phyloP scores from a whole-genome alignment of 1,140 invertebrate genomes.

The Diprion similis region DNA sequence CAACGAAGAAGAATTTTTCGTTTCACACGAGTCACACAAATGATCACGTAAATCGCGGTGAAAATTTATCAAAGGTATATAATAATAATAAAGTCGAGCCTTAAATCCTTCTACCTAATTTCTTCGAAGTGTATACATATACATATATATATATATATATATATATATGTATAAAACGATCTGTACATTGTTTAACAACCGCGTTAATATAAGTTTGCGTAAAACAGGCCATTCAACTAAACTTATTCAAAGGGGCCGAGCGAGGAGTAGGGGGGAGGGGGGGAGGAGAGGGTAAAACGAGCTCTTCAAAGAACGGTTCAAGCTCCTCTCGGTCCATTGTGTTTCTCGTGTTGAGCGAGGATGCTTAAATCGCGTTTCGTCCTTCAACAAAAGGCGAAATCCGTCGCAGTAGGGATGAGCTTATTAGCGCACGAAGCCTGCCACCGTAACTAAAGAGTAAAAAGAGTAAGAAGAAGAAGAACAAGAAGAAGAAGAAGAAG shows the following conservation, averaged over 20 bases:
- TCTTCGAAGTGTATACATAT: too few relatives aligned
- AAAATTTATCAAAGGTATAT: too few relatives aligned
- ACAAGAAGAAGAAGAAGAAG: too few relatives aligned
- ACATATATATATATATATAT: too few relatives aligned
- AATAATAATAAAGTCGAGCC: too few relatives aligned
- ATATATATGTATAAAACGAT: too few relatives aligned
- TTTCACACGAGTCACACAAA: too few relatives aligned
- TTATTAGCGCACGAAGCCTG: not conserved
- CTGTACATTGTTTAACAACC: too few relatives aligned
- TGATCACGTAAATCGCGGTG: too few relatives aligned
- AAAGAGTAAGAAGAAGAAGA: too few relatives aligned
- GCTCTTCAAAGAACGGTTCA: not conserved
- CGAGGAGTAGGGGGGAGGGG: not conserved
- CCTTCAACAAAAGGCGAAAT: not conserved
- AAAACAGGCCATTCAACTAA: not conserved
- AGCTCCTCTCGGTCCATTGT: not conserved
- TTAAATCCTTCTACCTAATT: too few relatives aligned
- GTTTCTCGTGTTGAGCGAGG: not conserved
- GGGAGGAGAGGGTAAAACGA: not conserved
- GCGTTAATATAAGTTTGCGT: not conserved
- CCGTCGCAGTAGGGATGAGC: not conserved
- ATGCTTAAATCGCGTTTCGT: not conserved
- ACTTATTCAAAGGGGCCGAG: not conserved
- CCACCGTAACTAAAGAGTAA: not conserved
- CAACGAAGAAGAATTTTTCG: too few relatives aligned